These are phyloP conservation scores for Henricia sp. DNA, from an alignment of 53 echinoderm and acorn worm species.

Conservation along the genomic window DNA sequence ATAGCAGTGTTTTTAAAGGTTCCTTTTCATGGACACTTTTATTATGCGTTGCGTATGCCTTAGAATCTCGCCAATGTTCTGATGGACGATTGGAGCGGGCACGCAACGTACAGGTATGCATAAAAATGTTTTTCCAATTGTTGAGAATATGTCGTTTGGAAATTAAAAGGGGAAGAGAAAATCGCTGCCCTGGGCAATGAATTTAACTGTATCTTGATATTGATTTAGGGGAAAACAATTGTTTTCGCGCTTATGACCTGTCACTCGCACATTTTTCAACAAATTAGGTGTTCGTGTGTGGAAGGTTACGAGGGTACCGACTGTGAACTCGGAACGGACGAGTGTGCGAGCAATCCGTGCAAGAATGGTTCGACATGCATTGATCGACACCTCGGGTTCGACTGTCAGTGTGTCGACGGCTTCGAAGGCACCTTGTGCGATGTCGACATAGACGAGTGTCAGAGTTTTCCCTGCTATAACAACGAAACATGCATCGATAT, in stretches of 20 bases:
- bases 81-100: neutral
- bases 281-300: slow-evolving; percentile 24
- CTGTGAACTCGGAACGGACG: slow-evolving; percentile 43
- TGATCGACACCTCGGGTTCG: slow-evolving; percentile 27
- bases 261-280: neutral
- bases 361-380: slow-evolving; percentile 43
- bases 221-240: no score
- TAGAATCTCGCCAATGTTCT: neutral
- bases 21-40: neutral
- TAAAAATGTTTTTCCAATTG: no score
- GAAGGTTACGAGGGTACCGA: slow-evolving; percentile 47
- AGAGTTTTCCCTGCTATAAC: slow-evolving; percentile 5
- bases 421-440: slow-evolving; percentile 31
- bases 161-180: neutral
- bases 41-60: neutral
- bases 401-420: slow-evolving; percentile 36
- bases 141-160: neutral
- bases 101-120: neutral
- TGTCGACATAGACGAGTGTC: slow-evolving; percentile 58
- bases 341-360: slow-evolving; percentile 60
- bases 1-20: neutral
- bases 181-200: neutral
- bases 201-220: no score
- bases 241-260: neutral
- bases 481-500: slow-evolving; percentile 32